A percentile compares a stretch with the other conserved stretches of the same genome.
These are phyloP conservation scores for Harpegnathos saltator DNA, from an alignment of 1,140 invertebrate species.

Conservation along the genomic window DNA sequence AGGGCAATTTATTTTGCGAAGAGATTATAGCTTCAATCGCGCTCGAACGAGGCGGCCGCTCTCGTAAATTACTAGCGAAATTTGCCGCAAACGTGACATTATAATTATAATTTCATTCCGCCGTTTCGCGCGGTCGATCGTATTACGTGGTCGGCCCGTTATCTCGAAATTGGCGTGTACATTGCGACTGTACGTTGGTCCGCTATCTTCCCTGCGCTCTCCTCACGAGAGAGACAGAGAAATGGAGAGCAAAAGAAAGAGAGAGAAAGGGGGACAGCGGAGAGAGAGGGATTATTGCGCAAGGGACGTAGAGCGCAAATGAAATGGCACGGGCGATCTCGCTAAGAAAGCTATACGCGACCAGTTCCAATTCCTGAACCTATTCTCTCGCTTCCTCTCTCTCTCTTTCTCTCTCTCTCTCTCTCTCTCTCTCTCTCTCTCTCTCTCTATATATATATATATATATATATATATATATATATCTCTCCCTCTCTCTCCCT, in stretches of 20 bases:
- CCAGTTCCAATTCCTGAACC: slow-evolving; percentile 57
- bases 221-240: not conserved
- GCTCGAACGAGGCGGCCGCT: not conserved
- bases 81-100: slow-evolving; percentile 53
- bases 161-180: slow-evolving; percentile 60
- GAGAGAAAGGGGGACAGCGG: too few species aligned
- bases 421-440: slow-evolving; percentile 6
- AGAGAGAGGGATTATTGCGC: slow-evolving; percentile 26
- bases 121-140: slow-evolving; percentile 27
- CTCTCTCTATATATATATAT: too few species aligned
- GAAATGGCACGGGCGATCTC: slow-evolving; percentile 63
- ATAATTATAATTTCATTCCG: slow-evolving; percentile 65
- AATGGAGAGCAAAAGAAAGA: not conserved
- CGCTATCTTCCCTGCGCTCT: slow-evolving; percentile 47
- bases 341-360: slow-evolving; percentile 62
- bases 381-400: slow-evolving; percentile 1
- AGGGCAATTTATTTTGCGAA: slow-evolving; percentile 13
- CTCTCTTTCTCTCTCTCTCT: slow-evolving; percentile 9
- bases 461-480: too few species aligned
- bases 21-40: slow-evolving; percentile 15
- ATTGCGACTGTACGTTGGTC: slow-evolving; percentile 34
- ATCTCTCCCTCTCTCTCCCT: slow-evolving; percentile 21
- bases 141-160: slow-evolving; percentile 51
- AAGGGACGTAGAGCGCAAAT: slow-evolving; percentile 61
- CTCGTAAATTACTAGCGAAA: slow-evolving; percentile 44